phyloP scores from a whole-genome alignment of 2,113 vertebrate species.

The Tonatia bakeri region DNA sequence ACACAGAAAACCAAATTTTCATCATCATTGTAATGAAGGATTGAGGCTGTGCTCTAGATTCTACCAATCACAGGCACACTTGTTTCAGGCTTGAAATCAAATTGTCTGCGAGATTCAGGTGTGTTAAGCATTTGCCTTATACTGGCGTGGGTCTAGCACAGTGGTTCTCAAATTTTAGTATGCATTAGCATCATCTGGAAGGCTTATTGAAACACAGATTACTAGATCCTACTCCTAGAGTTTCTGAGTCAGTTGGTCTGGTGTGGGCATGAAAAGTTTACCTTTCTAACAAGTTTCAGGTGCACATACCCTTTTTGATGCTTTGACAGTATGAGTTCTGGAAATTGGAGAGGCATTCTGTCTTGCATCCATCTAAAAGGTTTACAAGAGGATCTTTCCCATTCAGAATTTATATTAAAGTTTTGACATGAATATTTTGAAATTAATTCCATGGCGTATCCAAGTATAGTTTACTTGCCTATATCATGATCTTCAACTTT shows the following conservation, averaged over 20 bases:
- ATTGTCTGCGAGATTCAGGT: not conserved
- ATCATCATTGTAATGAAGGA: not conserved
- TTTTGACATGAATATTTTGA: not conserved
- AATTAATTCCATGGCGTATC: not conserved
- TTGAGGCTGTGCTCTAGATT: not conserved
- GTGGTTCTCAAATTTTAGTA: not conserved
- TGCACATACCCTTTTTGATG: not conserved
- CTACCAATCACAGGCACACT: not conserved
- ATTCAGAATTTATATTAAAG: not conserved
- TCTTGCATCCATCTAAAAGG: not conserved
- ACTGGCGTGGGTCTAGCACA: not conserved
- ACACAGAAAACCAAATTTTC: not conserved
- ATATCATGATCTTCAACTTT: not conserved
- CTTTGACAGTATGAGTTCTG: not conserved
- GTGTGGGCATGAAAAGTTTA: not conserved
- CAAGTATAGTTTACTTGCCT: not conserved
- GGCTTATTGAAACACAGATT: not conserved
- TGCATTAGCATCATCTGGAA: not conserved
- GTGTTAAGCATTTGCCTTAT: not conserved
- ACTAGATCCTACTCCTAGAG: not conserved
- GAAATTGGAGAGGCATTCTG: not conserved
- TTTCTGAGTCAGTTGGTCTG: not conserved
- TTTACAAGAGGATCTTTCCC: not conserved
- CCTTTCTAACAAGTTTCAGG: not conserved
- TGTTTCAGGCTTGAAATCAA: not conserved